Percentiles rank a stretch among this genome's conserved stretches.
These are phyloP conservation scores for Melanostoma scalare DNA, from an alignment of 2,888 invertebrate species.

Conservation along the genomic window DNA sequence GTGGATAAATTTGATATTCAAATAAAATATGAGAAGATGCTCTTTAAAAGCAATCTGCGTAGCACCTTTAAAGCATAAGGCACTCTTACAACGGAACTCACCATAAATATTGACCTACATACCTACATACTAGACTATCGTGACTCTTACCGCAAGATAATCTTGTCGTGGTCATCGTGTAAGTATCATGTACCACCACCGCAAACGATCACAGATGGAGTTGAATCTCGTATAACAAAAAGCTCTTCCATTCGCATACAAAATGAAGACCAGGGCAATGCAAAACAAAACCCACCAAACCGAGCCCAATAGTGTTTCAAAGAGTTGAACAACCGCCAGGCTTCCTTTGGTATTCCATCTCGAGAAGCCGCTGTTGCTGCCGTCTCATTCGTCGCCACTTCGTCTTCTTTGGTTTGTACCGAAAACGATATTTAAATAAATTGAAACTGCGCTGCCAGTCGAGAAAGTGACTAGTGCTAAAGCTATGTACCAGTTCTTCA, in stretches of 20 bases:
- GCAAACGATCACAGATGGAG: slow-evolving; percentile 46
- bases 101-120: slow-evolving; percentile 60
- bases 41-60: slow-evolving; percentile 25
- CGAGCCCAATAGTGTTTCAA: slow-evolving; percentile 27
- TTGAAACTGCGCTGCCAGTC: slow-evolving; percentile 44
- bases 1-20: slow-evolving; percentile 7
- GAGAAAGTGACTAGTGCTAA: slow-evolving; percentile 42
- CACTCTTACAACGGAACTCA: slow-evolving; percentile 25
- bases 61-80: slow-evolving; percentile 26
- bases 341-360: slow-evolving; percentile 37
- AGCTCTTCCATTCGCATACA: slow-evolving; percentile 11
- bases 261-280: slow-evolving; percentile 2
- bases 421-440: slow-evolving; percentile 36
- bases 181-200: slow-evolving; percentile 63
- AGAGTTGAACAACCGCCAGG: slow-evolving; percentile 67
- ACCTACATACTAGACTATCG: slow-evolving; percentile 46
- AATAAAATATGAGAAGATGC: slow-evolving; percentile 47
- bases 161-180: slow-evolving; percentile 68
- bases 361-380: background rate
- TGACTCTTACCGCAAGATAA: slow-evolving; percentile 59
- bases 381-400: slow-evolving; percentile 10
- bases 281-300: slow-evolving; percentile 24
- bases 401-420: slow-evolving; percentile 44
- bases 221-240: slow-evolving; percentile 51
- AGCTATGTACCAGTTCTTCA: slow-evolving; percentile 24